Evolutionary conservation across 2,113 vertebrate genomes (phyloP), one percentile per base, ranked within the genome.

Genomic region (Microcebus tavaratra): DNA sequence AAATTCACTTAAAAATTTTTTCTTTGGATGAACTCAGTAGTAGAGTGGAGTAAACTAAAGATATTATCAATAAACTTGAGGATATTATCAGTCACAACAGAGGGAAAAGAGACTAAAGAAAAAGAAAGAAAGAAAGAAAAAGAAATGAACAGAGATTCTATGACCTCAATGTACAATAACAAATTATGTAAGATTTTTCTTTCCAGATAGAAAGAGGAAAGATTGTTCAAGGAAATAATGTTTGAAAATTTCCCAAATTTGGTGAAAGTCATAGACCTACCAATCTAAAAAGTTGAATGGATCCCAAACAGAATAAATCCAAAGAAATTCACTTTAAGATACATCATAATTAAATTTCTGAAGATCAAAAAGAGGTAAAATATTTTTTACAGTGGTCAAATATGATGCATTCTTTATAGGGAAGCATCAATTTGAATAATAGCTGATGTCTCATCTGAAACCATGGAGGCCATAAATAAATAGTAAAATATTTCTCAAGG

Each of bases 111-210:
- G 27, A 42, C 15, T 15, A 27, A 4, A 42, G n/a, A 31, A 13
- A 21, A 39, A 39, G 39, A 75, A 61, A 23, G 6, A n/a, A 1
- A 39, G 42, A 42, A 42, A 5, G 45, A 61, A 23, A 10, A 25
- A 1, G 42, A 39, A 63, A 45, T 29, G 21, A 50, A 27, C 14
- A 68, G 34, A 68, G 15, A n/a, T 65, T 68, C 34, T 53, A 2
- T 3, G 17, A 53, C 1, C 1, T 17, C 2, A 53, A 23, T 42
- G 8, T 4, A 2, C 8, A 68, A 57, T 42, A 42, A 11, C 13
- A 53, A 42, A 79, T 57, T 57, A 45, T 25, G 34, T 25, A 55
- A 12, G 27, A 90, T 68, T 90, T 81, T 4, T 34, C 15, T 55
- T 57, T 65, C 3, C 29, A 57, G 39, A 91, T 45, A 80, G 8